Evolutionary conservation across 2,113 vertebrate genomes (phyloP).

Genomic region (Nyctibius bracteatus): DNA sequence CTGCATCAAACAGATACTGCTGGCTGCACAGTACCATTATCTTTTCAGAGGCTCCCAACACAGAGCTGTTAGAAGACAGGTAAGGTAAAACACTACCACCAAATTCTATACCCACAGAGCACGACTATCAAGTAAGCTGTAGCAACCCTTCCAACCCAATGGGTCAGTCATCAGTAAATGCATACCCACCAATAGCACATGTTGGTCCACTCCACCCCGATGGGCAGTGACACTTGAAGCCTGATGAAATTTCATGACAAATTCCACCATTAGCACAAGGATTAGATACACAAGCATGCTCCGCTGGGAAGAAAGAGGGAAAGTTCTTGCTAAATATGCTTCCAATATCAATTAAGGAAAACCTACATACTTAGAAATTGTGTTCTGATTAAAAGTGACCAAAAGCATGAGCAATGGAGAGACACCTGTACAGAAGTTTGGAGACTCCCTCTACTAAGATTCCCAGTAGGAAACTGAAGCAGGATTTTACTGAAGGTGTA

Average conservation of each 20-base stretch:
- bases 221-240: slow-evolving; percentile 93
- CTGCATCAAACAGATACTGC: neutral
- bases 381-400: neutral
- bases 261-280: slow-evolving; percentile 93
- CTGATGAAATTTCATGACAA: slow-evolving; percentile 86
- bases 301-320: slow-evolving; percentile 71
- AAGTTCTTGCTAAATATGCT: neutral
- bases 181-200: slow-evolving; percentile 87
- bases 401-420: neutral
- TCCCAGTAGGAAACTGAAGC: neutral
- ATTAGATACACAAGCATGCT: slow-evolving; percentile 92
- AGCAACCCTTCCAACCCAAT: neutral
- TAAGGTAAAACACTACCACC: neutral
- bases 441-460: neutral
- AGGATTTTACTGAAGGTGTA: neutral
- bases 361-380: rapidly evolving
- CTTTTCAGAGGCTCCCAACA: neutral
- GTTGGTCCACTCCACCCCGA: slow-evolving; percentile 91
- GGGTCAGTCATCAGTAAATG: neutral
- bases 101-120: neutral
- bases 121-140: neutral
- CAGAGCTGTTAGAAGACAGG: neutral
- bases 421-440: neutral
- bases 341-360: neutral
- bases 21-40: neutral